Evolutionary conservation across 2,888 invertebrate genomes (phyloP).

Genomic region (Clepsis dumicolana): DNA sequence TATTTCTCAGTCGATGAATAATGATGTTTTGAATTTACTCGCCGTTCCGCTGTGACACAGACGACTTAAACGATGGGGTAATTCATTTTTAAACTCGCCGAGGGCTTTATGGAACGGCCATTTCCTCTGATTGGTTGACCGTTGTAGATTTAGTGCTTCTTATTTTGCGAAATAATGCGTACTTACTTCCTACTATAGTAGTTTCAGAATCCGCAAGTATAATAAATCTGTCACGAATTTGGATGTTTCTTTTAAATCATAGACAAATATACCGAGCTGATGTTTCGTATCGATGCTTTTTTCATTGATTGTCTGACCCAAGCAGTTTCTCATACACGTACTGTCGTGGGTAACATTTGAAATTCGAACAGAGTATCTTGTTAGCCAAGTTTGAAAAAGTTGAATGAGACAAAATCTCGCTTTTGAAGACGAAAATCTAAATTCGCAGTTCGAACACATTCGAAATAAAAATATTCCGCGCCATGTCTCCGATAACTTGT

Average conservation of each 20-base stretch:
- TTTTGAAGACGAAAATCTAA: not conserved
- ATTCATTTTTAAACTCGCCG: conserved; percentile 30
- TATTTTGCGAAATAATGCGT: not conserved
- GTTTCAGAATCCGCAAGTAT: too few relatives aligned
- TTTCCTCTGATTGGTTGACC: conserved; percentile 20
- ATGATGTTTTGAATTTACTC: conserved; percentile 74
- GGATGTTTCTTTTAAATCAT: too few relatives aligned
- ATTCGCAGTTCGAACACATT: not conserved
- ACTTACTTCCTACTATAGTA: not conserved
- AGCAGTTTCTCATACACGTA: too few relatives aligned
- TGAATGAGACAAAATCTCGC: not conserved
- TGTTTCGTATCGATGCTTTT: too few relatives aligned
- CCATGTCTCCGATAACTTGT: conserved; percentile 37
- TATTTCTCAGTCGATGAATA: conserved; percentile 71
- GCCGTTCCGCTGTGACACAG: conserved; percentile 43
- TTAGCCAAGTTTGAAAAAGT: too few relatives aligned
- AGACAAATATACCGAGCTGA: too few relatives aligned
- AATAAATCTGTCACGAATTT: too few relatives aligned
- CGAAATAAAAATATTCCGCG: conserved; percentile 30
- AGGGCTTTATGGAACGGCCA: conserved; percentile 21
- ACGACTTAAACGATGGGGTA: conserved; percentile 25
- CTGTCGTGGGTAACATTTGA: too few relatives aligned
- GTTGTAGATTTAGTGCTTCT: conserved; percentile 13
- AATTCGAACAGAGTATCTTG: too few relatives aligned
- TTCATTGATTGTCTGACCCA: too few relatives aligned